Evolutionary conservation across 1,140 invertebrate species (phyloP), one percentile per base, ranked within the genome.

Genomic region (Phymastichus coffea): DNA sequence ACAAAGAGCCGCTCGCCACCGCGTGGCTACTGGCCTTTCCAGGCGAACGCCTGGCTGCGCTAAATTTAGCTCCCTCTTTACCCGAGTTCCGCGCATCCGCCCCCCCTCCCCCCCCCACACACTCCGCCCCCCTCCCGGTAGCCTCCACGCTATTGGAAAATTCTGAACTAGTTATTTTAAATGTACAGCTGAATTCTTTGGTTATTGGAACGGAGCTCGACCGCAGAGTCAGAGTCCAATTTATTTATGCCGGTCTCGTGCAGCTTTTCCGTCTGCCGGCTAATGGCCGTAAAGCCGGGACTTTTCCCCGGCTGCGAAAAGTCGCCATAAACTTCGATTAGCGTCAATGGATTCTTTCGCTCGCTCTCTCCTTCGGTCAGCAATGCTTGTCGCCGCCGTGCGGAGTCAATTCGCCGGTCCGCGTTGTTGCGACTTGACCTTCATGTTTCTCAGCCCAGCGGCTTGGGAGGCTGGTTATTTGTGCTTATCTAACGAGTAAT

Each of bases 301-400:
- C 7, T 47, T 30, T 65, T 30, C 63, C n/a, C n/a, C 62, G 37
- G n/a, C n/a, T 22, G 55, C 56, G 61, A 56, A 68, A 66, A 63
- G 53, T 63, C 51, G 57, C 61, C 63, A 64, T 65, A 67, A 67
- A 70, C 63, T 69, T 66, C 67, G 68, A 72, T 72, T 70, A 69
- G 63, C 64, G 41, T 55, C 52, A 70, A 64, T 64, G 63, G 51
- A 65, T 65, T 67, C 62, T 57, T 63, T 62, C 57, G 30, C 25
- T 12, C 2, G n/a, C 22, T 9, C 26, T 54, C 43, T 54, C 33
- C 51, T n/a, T n/a, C n/a, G n/a, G n/a, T n/a, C n/a, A n/a, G n/a
- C n/a, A n/a, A n/a, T n/a, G n/a, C n/a, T n/a, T n/a, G n/a, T n/a
- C n/a, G n/a, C n/a, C n/a, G n/a, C n/a, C n/a, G n/a, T n/a, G n/a